Evolutionary conservation across 2,797 vertebrate genomes (phyloP).

Genomic region (Sebastes cheni): DNA sequence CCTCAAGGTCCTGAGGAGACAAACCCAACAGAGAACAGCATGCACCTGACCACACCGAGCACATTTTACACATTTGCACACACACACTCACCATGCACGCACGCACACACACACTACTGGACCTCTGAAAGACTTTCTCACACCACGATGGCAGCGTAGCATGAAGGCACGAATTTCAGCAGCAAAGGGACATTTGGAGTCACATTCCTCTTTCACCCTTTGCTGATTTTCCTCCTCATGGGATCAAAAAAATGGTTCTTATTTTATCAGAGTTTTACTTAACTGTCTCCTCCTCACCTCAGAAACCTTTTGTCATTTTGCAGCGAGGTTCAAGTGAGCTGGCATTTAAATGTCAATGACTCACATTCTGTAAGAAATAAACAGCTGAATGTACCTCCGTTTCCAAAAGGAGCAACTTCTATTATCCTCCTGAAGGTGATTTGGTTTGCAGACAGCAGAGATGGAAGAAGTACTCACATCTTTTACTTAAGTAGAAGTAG

Average conservation of each 20-base stretch:
- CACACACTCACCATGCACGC: not conserved
- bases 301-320: not conserved
- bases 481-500: not conserved
- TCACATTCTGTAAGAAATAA: not conserved
- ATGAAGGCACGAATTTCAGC: slow-evolving; percentile 58
- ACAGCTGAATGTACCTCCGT: not conserved
- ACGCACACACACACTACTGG: not conserved
- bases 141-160: slow-evolving; percentile 59
- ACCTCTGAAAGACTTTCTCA: slow-evolving; percentile 40
- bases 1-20: slow-evolving; percentile 49
- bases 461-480: not conserved
- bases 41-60: slow-evolving; percentile 28
- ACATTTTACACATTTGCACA: slow-evolving; percentile 12
- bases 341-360: slow-evolving; percentile 27
- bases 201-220: slow-evolving; percentile 9
- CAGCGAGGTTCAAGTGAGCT: not conserved
- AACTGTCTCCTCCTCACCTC: not conserved
- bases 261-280: not conserved
- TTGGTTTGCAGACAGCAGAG: not conserved
- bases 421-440: not conserved
- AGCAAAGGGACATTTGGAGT: slow-evolving; percentile 29
- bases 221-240: slow-evolving; percentile 1
- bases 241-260: not conserved
- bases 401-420: not conserved
- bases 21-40: slow-evolving; percentile 35